Evolutionary conservation across 2,888 invertebrate genomes (phyloP).

Genomic region (Iphiclides podalirius): DNA sequence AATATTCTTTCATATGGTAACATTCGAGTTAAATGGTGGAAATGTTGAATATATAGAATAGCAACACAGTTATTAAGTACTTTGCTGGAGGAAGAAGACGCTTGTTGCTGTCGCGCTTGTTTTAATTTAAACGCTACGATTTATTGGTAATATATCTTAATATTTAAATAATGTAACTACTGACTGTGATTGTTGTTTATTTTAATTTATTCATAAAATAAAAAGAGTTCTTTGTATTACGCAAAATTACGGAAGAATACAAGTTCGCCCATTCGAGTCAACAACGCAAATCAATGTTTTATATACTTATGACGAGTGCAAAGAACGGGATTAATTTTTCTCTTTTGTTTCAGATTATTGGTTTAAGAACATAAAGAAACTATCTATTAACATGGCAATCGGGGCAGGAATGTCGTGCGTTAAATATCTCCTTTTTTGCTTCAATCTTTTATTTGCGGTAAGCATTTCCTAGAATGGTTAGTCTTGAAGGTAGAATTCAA

Average conservation of each 20-base stretch:
- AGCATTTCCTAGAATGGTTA: slow-evolving; percentile 55
- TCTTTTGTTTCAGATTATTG: slow-evolving; percentile 61
- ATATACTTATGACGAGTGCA: slow-evolving; percentile 27
- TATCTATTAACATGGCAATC: slow-evolving; percentile 81
- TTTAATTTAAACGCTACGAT: slow-evolving; percentile 4
- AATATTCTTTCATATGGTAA: slow-evolving; percentile 9
- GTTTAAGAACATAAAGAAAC: slow-evolving; percentile 37
- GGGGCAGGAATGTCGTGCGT: slow-evolving; percentile 92
- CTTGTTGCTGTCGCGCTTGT: not conserved
- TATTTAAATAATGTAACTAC: not conserved
- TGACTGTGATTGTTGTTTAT: not conserved
- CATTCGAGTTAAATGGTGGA: not conserved
- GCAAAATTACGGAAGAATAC: not conserved
- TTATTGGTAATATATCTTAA: slow-evolving; percentile 5
- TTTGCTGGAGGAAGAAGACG: slow-evolving; percentile 12
- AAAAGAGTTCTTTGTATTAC: not conserved
- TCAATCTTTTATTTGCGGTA: slow-evolving; percentile 94
- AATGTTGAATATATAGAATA: not conserved
- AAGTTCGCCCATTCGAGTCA: slow-evolving; percentile 10
- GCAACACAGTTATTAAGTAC: slow-evolving; percentile 20
- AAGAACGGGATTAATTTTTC: slow-evolving; percentile 46
- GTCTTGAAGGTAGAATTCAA: too few species aligned
- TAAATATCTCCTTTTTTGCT: slow-evolving; percentile 92
- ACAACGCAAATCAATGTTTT: slow-evolving; percentile 22
- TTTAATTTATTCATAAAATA: not conserved